These are phyloP conservation scores for Circaetus gallicus DNA, from an alignment of 2,113 vertebrate genomes.

Conservation along the genomic window DNA sequence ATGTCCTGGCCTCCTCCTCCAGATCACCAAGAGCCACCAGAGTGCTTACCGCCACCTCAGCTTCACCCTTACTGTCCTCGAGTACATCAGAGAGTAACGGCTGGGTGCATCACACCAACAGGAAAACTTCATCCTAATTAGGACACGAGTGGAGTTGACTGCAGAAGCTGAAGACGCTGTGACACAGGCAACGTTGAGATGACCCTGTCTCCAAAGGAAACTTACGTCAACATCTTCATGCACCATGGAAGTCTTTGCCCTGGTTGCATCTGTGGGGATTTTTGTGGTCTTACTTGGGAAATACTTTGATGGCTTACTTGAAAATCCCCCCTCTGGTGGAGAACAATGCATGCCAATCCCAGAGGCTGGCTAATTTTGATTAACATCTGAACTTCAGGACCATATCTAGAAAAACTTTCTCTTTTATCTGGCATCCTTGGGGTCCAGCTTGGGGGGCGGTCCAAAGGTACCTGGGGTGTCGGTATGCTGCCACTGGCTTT, in stretches of 20 bases:
- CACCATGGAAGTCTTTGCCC: background rate
- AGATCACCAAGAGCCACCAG: background rate
- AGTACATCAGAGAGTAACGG: background rate
- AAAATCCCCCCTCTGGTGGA: background rate
- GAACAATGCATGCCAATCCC: background rate
- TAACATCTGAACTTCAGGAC: background rate
- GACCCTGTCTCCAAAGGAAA: background rate
- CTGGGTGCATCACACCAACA: background rate
- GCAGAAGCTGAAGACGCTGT: constrained; percentile 22
- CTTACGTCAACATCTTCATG: no score
- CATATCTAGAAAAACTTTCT: background rate
- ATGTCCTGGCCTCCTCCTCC: background rate
- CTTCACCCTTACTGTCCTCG: background rate
- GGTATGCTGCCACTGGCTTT: background rate
- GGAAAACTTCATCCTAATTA: constrained; percentile 4
- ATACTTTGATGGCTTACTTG: background rate
- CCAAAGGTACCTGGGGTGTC: rapidly evolving
- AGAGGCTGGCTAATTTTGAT: background rate
- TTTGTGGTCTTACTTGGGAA: background rate
- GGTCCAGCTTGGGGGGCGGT: background rate
- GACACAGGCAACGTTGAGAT: background rate
- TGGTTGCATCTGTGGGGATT: background rate
- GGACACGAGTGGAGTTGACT: background rate
- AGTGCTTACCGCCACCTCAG: background rate
- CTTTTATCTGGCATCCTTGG: background rate